These are phyloP conservation scores for Sycobia sp. DNA, from an alignment of 1,140 invertebrate species.

Conservation along the genomic window DNA sequence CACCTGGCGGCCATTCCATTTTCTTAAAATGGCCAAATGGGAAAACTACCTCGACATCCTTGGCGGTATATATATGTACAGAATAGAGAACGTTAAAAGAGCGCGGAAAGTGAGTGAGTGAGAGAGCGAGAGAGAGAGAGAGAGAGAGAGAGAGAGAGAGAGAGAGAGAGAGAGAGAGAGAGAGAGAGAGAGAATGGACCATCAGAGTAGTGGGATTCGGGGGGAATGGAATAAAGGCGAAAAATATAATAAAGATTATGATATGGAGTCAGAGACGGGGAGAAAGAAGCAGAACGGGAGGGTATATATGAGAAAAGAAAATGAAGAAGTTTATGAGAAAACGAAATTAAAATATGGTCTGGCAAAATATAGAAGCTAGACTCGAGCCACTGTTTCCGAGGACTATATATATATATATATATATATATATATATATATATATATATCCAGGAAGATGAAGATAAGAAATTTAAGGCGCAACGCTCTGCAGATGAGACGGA, in stretches of 20 bases:
- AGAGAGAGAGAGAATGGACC: no score
- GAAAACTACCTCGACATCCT: constrained; percentile 18
- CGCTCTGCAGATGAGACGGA: constrained; percentile 17
- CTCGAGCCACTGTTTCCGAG: no score
- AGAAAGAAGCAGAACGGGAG: constrained; percentile 1
- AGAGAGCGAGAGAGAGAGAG: not conserved
- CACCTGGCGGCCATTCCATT: constrained; percentile 31
- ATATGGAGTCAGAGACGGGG: constrained; percentile 17
- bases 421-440: no score
- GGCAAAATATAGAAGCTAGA: constrained; percentile 9
- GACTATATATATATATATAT: no score
- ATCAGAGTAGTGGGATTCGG: no score
- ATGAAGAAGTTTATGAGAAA: constrained; percentile 32
- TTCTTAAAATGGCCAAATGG: constrained; percentile 25
- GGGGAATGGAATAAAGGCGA: constrained; percentile 24
- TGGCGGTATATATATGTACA: no score
- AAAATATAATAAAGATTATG: constrained; percentile 32
- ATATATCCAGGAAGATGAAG: not conserved
- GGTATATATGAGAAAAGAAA: constrained; percentile 25
- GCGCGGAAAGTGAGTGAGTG: not conserved
- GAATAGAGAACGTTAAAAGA: constrained; percentile 28
- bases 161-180: not conserved
- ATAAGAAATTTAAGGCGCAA: constrained; percentile 26
- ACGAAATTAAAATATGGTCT: constrained; percentile 31
- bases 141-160: not conserved